These are phyloP conservation scores for Planiliza haematocheilus DNA, from an alignment of 2,113 vertebrate genomes.

Conservation along the genomic window DNA sequence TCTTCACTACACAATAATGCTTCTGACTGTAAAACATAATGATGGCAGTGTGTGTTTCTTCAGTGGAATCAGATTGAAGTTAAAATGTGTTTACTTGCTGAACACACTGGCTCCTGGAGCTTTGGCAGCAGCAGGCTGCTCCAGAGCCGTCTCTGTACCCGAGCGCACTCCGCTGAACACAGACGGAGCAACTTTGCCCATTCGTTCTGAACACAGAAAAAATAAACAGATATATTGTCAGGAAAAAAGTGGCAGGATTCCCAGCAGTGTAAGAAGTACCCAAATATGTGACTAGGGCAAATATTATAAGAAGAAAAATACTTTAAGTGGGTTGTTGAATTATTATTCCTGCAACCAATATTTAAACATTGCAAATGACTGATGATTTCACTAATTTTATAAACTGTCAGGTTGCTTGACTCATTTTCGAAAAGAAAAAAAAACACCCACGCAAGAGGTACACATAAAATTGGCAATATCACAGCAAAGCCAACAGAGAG, in stretches of 20 bases:
- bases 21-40: not conserved
- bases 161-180: slow-evolving; percentile 89
- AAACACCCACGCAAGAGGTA: too few species aligned
- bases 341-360: too few species aligned
- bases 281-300: too few species aligned
- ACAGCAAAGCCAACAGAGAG: too few species aligned
- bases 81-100: slow-evolving; percentile 75
- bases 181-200: slow-evolving; percentile 90
- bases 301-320: too few species aligned
- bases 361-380: too few species aligned
- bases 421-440: too few species aligned
- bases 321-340: too few species aligned
- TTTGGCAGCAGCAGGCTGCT: slow-evolving; percentile 81
- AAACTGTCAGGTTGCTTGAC: too few species aligned
- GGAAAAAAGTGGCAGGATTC: not conserved
- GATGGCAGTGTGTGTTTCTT: not conserved
- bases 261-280: too few species aligned
- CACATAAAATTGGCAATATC: too few species aligned
- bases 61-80: not conserved
- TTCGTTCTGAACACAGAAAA: slow-evolving; percentile 84
- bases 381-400: too few species aligned
- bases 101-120: slow-evolving; percentile 89
- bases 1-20: not conserved
- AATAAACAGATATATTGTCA: not conserved
- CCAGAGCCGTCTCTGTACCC: slow-evolving; percentile 89